Base-by-base conservation (phyloP, 2,113 vertebrate species). In the Tor tambroides region DNA sequence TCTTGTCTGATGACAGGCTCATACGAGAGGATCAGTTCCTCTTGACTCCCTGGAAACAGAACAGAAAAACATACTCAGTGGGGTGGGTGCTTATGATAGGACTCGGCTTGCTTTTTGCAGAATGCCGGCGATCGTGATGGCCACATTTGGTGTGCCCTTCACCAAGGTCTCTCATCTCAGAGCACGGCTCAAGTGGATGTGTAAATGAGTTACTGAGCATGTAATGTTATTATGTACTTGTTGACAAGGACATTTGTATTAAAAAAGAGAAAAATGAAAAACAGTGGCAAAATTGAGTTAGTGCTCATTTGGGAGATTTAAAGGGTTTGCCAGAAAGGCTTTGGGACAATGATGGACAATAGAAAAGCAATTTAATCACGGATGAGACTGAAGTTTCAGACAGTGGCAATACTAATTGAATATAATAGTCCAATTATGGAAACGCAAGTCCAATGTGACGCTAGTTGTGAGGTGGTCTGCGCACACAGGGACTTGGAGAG, bases 1-100 rank as follows among this genome's bases (percentile, higher is more conserved):
- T 99, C 98, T 94, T 98, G 98, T 82, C 96, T 95, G 86, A 96
- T 94, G 91, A 99, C 98, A 54, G 97, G 96, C 89, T 99, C 98
- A 81, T 99, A 99, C 30, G 98, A 99, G 83, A 99, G 93, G 93
- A 99, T 97, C 91, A 95, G 92, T 80, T 99, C 98, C 89, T 99
- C 98, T 94, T 96, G 98, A 91, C 96, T 97, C 92, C 98, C 98
- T 99, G 94, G 85, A 88, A 90, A 92, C 79, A 94, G 69, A 95
- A 93, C 95, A 2, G 86, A 93, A 85, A 91, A 89, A 91, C 74
- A 84, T 23, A 86, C 4, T 46, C 49, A n/a, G 61, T 26, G 38
- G 87, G 32, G 46, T 61, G 32, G 83, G 17, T 28, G 19, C 14
- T 6, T 74, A 49, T 77, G 49, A 72, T 19, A 10, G 30, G 21